phyloP scores from a whole-genome alignment of 2,888 invertebrate genomes.

The Brenthis hecate region DNA sequence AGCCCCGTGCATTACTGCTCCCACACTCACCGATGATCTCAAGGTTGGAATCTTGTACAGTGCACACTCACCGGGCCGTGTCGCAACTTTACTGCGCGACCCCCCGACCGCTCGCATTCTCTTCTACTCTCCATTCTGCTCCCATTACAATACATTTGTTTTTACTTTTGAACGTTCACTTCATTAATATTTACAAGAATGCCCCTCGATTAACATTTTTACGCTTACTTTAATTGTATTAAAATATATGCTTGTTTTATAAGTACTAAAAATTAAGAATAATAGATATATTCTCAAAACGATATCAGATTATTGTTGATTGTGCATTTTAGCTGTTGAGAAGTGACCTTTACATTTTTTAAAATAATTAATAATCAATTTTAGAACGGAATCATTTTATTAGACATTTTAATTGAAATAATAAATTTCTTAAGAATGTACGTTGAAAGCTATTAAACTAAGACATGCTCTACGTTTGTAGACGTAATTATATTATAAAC shows the following conservation, averaged over 20 bases:
- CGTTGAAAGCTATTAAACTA: constrained; percentile 32
- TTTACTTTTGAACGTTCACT: constrained; percentile 53
- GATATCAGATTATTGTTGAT: too few relatives aligned
- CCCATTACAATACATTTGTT: constrained; percentile 60
- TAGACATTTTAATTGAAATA: not conserved
- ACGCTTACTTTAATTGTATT: constrained; percentile 25
- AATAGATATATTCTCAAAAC: too few relatives aligned
- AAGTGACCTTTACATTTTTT: too few relatives aligned
- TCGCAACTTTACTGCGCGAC: constrained; percentile 65
- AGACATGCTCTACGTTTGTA: constrained; percentile 22
- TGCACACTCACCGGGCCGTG: constrained; percentile 49
- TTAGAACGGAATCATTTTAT: not conserved
- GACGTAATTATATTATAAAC: constrained; percentile 46
- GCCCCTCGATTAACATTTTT: constrained; percentile 31
- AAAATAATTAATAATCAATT: not conserved
- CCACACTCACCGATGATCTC: constrained; percentile 81
- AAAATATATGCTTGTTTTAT: not conserved
- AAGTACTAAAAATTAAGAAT: too few relatives aligned
- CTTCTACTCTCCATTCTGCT: constrained; percentile 65
- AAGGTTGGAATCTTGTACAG: constrained; percentile 65
- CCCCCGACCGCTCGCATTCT: constrained; percentile 65
- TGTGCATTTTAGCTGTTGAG: too few relatives aligned
- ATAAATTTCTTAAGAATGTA: constrained; percentile 15
- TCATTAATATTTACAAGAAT: constrained; percentile 42
- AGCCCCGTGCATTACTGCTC: constrained; percentile 77